phyloP scores from a whole-genome alignment of 2,113 vertebrate species.

The Lepus europaeus region DNA sequence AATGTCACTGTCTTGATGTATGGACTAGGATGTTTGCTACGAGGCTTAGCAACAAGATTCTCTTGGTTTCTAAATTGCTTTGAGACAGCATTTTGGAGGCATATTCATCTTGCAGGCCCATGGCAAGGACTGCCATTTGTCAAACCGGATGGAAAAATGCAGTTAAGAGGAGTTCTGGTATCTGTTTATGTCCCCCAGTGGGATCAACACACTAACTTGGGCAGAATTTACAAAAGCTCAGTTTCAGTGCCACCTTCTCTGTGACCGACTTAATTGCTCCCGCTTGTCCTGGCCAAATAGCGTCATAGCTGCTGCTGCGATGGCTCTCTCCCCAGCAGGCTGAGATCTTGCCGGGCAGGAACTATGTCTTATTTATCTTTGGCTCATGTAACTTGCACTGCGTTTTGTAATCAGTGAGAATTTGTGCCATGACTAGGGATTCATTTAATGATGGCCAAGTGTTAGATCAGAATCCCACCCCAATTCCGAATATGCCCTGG shows the following conservation, averaged over 20 bases:
- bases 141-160: constrained; percentile 8
- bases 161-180: constrained; percentile 30
- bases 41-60: background rate
- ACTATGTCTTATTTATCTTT: constrained; percentile 35
- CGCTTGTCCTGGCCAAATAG: background rate
- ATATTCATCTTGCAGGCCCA: background rate
- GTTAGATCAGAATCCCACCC: background rate
- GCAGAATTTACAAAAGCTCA: background rate
- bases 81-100: background rate
- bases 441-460: background rate
- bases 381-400: background rate
- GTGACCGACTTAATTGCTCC: background rate
- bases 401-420: constrained; percentile 24
- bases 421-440: constrained; percentile 24
- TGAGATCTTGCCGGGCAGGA: background rate
- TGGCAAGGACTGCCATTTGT: background rate
- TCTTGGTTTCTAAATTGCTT: constrained; percentile 33
- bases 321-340: background rate
- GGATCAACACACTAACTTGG: background rate
- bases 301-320: background rate
- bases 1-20: background rate
- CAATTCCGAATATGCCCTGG: background rate
- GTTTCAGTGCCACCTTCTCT: background rate
- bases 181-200: background rate
- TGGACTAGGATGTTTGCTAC: background rate